Evolutionary conservation across 2,888 invertebrate species (phyloP).

Genomic region (Athalia cordata): DNA sequence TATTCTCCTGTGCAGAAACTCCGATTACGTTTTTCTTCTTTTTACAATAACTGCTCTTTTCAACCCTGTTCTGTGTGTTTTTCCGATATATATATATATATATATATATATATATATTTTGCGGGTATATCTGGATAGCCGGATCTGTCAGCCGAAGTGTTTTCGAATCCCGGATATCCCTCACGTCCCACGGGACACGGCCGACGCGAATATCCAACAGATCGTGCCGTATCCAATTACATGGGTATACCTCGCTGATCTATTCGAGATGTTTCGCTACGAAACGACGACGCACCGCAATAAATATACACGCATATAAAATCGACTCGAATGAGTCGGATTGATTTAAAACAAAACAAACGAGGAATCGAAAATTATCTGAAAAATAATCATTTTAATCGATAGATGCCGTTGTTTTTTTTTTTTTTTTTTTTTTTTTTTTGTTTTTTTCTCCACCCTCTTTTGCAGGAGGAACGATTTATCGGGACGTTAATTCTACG

Average conservation of each 20-base stretch:
- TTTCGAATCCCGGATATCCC: conserved; percentile 38
- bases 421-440: too few relatives aligned
- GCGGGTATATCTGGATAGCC: conserved; percentile 19
- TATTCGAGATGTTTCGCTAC: conserved; percentile 20
- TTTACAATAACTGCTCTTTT: not conserved
- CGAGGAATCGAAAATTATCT: too few relatives aligned
- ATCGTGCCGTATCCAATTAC: conserved; percentile 42
- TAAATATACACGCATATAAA: not conserved
- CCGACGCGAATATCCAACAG: conserved; percentile 8
- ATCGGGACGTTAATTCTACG: conserved; percentile 1
- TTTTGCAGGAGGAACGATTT: not conserved
- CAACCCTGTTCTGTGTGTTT: not conserved
- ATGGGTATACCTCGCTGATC: conserved; percentile 21
- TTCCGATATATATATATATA: too few relatives aligned
- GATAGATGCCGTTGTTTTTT: not conserved
- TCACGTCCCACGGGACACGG: conserved; percentile 27
- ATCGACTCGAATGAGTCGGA: not conserved
- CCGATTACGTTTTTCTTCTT: not conserved
- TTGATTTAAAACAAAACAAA: too few relatives aligned
- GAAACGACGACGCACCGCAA: not conserved
- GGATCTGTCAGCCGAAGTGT: conserved; percentile 29
- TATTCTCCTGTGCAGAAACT: not conserved
- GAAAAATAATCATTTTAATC: too few relatives aligned
- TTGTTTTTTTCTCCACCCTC: not conserved
- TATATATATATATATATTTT: too few relatives aligned